Percentiles rank a stretch among this genome's conserved stretches.
Evolutionary conservation across 2,113 vertebrate species (phyloP).

Genomic region (Zeus faber): DNA sequence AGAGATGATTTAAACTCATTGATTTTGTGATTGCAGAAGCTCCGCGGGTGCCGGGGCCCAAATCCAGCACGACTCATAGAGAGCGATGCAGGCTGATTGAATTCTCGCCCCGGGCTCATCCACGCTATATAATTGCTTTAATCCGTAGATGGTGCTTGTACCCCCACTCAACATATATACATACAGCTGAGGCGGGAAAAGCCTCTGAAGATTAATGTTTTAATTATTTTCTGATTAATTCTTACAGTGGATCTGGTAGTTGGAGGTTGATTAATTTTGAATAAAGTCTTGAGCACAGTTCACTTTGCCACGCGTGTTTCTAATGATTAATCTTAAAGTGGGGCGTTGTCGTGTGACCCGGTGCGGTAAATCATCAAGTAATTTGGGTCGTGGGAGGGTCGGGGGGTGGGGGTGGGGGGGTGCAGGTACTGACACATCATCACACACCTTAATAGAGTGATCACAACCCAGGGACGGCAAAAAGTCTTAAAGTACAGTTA

Average conservation of each 20-base stretch:
- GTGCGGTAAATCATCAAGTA: constrained; percentile 10
- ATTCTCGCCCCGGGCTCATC: neutral
- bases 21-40: neutral
- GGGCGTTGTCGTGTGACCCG: constrained; percentile 8
- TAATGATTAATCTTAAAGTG: constrained; percentile 24
- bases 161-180: too few relatives aligned
- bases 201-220: constrained; percentile 41
- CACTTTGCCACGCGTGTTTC: constrained; percentile 13
- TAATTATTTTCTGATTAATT: constrained; percentile 54
- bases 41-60: neutral
- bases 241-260: constrained; percentile 40
- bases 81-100: neutral
- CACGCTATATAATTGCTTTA: neutral
- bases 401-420: neutral
- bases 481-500: too few relatives aligned
- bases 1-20: too few relatives aligned
- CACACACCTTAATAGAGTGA: too few relatives aligned
- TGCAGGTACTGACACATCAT: too few relatives aligned
- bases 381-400: neutral
- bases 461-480: too few relatives aligned
- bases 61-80: neutral
- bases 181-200: constrained; percentile 12
- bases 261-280: constrained; percentile 49
- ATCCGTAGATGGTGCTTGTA: constrained; percentile 30
- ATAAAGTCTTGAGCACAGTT: constrained; percentile 26